Percentiles rank a stretch among this genome's conserved stretches.
Conservation (phyloP, 1,140 invertebrate genomes). For the Pectinophora gossypiella region DNA sequence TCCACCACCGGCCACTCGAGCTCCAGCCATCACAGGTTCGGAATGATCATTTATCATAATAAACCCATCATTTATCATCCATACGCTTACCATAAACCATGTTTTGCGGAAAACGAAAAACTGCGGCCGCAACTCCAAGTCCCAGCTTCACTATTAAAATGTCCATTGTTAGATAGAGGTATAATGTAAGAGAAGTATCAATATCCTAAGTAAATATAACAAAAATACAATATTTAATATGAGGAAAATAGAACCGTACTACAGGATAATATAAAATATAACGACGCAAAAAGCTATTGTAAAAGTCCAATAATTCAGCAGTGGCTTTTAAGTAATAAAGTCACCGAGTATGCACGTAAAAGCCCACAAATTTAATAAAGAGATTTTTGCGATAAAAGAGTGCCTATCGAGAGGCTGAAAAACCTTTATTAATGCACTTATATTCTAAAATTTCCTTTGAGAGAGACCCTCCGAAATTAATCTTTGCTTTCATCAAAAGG, state of each 20-base stretch:
- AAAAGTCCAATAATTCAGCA: slow-evolving; percentile 4
- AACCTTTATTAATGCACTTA: slow-evolving; percentile 72
- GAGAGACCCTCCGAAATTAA: slow-evolving; percentile 62
- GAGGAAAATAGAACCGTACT: too few species aligned
- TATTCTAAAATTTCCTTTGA: slow-evolving; percentile 71
- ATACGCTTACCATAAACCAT: too few species aligned
- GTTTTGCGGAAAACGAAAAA: too few species aligned
- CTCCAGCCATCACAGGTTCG: slow-evolving; percentile 67
- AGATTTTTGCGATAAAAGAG: slow-evolving; percentile 54
- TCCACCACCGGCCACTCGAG: slow-evolving; percentile 67
- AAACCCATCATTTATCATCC: too few species aligned
- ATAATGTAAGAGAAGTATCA: too few species aligned
- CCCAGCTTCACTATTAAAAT: too few species aligned
- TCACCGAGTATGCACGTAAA: slow-evolving; percentile 50
- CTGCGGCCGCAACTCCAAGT: too few species aligned
- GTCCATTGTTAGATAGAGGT: too few species aligned
- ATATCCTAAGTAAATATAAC: too few species aligned
- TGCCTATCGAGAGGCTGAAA: slow-evolving; percentile 48
- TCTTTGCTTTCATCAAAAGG: slow-evolving; percentile 67
- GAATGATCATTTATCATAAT: too few species aligned
- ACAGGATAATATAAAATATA: too few species aligned
- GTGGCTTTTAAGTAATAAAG: slow-evolving; percentile 53
- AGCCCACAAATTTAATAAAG: slow-evolving; percentile 65
- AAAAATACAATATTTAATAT: too few species aligned
- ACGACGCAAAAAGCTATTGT: not conserved